Percentiles rank a stretch among this genome's conserved stretches.
phyloP scores from a whole-genome alignment of 2,797 vertebrate species.

The Xenops minutus region DNA sequence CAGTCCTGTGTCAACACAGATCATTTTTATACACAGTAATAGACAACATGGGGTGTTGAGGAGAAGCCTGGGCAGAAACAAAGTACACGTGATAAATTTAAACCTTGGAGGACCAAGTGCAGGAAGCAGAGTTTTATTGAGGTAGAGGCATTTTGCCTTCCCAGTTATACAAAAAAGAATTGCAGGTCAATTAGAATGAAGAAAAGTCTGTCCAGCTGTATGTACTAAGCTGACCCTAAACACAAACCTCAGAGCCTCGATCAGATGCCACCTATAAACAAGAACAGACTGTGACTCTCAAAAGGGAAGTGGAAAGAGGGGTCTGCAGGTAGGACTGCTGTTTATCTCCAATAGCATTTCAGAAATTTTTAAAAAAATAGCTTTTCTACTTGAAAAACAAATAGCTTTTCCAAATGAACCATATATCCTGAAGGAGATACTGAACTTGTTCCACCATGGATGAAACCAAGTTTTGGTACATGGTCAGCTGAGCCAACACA shows the following conservation, averaged over 20 bases:
- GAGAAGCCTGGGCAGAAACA: not conserved
- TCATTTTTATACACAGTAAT: slow-evolving; percentile 48
- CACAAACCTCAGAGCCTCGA: not conserved
- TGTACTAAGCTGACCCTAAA: not conserved
- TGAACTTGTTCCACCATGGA: not conserved
- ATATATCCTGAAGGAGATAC: not conserved
- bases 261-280: not conserved
- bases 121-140: not conserved
- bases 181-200: not conserved
- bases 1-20: slow-evolving; percentile 58
- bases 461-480: not conserved
- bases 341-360: not conserved
- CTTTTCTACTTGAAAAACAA: not conserved
- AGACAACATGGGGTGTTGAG: not conserved
- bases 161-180: not conserved
- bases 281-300: not conserved
- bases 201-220: not conserved
- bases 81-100: slow-evolving; percentile 2
- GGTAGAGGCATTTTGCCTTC: not conserved
- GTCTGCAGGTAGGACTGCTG: not conserved
- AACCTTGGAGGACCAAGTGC: not conserved
- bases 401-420: not conserved
- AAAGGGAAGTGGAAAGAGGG: not conserved
- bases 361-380: not conserved
- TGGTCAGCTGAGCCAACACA: not conserved